Base-by-base conservation (phyloP, 2,888 invertebrate species). In the Marronus borbonicus region DNA sequence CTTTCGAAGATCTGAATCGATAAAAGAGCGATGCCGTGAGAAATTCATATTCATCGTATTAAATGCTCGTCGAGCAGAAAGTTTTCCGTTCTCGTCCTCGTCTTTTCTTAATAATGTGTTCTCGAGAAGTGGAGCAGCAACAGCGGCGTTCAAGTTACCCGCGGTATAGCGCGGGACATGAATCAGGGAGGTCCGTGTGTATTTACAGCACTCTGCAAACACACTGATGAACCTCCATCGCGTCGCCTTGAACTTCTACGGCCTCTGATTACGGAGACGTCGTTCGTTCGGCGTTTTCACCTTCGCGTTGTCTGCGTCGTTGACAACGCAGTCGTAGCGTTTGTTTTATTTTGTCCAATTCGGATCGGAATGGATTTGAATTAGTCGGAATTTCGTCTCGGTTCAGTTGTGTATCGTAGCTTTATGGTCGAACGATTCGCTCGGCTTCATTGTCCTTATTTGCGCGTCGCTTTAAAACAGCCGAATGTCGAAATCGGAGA, bases 221-320 rank as follows among this genome's bases (percentile, higher is more conserved):
- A 77, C 77, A 44, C 77, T 77, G 77, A 77, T 77, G 77, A 77
- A 77, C 77, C 77, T 70, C 70, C 77, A 77, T 77, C 70, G 77
- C 70, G 70, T 77, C 70, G 77, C 70, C 77, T 77, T 77, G 77
- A 77, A 77, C 77, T 77, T 70, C 77, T 44, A 20, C 49, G 12
- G 49, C 4, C 64, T 17, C 50, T 77, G 77, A 77, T 77, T 77
- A 70, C 60, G 31, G 24, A 65, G 52, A 31, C 70, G n/a, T 36
- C 5, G 31, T 4, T 36, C 31, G 31, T 5, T 44, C 44, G 8
- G 12, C 58, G 72, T 60, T 72, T 72, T 58, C 72, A 72, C 72
- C 72, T 72, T 69, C 52, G 24, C 28, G 50, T 69, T 28, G 20
- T 14, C 58, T 24, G 24, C 24, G 28, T 69, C 39, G 14, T 20